A percentile compares a stretch with the other conserved stretches of the same genome.
phyloP scores from a whole-genome alignment of 2,888 invertebrate species.

The Drosophila conformis region DNA sequence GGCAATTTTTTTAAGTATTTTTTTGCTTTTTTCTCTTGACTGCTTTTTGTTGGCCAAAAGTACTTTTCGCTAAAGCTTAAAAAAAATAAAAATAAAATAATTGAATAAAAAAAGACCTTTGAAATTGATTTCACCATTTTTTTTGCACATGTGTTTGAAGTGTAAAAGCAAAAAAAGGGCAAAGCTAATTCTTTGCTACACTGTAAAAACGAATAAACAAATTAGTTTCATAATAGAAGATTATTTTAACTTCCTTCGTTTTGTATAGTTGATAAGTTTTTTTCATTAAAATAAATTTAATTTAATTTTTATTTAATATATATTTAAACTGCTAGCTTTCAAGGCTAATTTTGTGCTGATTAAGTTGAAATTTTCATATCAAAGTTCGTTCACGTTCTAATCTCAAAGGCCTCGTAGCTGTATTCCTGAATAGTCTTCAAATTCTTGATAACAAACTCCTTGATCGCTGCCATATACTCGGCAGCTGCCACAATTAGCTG shows the following conservation, averaged over 20 bases:
- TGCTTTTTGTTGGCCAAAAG: constrained; percentile 38
- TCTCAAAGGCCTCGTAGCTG: constrained; percentile 4
- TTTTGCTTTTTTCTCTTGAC: constrained; percentile 8
- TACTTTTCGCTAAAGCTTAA: constrained; percentile 36
- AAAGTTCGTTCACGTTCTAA: background rate
- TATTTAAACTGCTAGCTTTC: background rate
- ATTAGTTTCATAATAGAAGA: background rate
- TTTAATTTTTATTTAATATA: background rate
- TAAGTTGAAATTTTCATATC: background rate
- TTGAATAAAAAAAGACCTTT: constrained; percentile 1
- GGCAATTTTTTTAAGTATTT: constrained; percentile 16
- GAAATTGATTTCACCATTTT: constrained; percentile 11
- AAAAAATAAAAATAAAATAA: constrained; percentile 4
- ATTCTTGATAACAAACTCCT: constrained; percentile 7
- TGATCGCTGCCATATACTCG: constrained; percentile 3
- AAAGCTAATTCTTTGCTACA: constrained; percentile 10
- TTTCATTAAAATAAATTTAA: background rate
- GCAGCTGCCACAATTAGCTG: background rate
- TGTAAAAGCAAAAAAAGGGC: background rate
- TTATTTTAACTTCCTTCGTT: background rate
- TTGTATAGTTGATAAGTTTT: background rate
- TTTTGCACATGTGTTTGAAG: constrained; percentile 12
- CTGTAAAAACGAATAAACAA: background rate
- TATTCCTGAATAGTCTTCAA: background rate
- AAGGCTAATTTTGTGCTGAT: background rate